Evolutionary conservation across 37 sponge, comb jelly and placozoan genomes (phyloP).

Genomic region (Oopsacas minuta): DNA sequence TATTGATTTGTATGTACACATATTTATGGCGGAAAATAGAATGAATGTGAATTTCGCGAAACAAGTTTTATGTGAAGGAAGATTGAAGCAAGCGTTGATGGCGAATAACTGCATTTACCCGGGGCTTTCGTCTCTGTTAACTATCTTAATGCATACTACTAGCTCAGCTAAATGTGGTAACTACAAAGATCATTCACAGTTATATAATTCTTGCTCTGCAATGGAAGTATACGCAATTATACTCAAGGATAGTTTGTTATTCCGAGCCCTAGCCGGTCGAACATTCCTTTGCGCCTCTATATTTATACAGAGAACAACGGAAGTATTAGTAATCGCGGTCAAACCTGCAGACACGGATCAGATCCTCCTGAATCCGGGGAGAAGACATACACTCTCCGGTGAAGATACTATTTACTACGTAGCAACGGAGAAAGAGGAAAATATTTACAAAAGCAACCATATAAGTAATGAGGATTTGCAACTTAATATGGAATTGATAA

Average conservation of each 20-base stretch:
- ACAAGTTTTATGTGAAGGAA: conserved; percentile 45
- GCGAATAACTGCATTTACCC: conserved; percentile 49
- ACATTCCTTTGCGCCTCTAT: conserved; percentile 59
- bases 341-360: not conserved
- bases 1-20: conserved; percentile 44
- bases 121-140: conserved; percentile 43
- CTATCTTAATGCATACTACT: conserved; percentile 58
- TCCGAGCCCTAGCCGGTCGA: conserved; percentile 37
- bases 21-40: conserved; percentile 38
- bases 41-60: conserved; percentile 35
- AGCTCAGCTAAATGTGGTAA: not conserved
- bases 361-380: conserved; percentile 49
- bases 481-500: not conserved
- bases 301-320: conserved; percentile 19
- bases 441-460: not conserved
- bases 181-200: not conserved
- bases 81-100: conserved; percentile 40
- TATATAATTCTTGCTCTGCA: not conserved
- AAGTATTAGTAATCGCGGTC: not conserved
- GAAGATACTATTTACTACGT: conserved; percentile 55
- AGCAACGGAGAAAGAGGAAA: conserved; percentile 40
- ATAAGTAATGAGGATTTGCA: not conserved
- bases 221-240: not conserved
- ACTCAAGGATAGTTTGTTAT: not conserved
- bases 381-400: conserved; percentile 25